Percentiles rank a stretch among this genome's conserved stretches.
These are phyloP conservation scores for Triplophysa bombifrons DNA, from an alignment of 2,797 vertebrate genomes.

Conservation along the genomic window DNA sequence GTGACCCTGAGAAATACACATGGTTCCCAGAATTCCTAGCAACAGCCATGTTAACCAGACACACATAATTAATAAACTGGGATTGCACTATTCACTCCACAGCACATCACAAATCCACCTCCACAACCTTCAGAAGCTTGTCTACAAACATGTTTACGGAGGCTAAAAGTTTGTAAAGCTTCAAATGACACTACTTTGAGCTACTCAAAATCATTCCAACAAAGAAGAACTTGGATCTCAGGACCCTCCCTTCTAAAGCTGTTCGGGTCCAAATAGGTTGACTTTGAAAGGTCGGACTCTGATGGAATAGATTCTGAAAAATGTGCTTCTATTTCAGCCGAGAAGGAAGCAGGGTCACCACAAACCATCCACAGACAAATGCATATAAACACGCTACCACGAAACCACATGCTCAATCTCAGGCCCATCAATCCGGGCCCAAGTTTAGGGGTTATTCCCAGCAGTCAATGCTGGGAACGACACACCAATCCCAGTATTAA, in stretches of 20 bases:
- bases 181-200: background rate
- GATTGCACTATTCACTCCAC: conserved; percentile 61
- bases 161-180: conserved; percentile 20
- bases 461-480: conserved; percentile 27
- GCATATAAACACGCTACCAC: conserved; percentile 46
- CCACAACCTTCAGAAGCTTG: conserved; percentile 22
- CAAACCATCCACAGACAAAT: conserved; percentile 48
- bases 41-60: conserved; percentile 47
- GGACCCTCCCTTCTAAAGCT: conserved; percentile 20
- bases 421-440: background rate
- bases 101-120: conserved; percentile 24
- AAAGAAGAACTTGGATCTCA: background rate
- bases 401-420: conserved; percentile 42
- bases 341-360: conserved; percentile 24
- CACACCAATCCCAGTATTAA: conserved; percentile 81
- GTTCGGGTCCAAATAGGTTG: conserved; percentile 18
- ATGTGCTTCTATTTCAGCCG: conserved; percentile 37
- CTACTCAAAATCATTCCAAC: conserved; percentile 37
- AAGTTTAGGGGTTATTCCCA: conserved; percentile 13
- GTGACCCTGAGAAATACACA: background rate
- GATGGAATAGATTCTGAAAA: conserved; percentile 43
- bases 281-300: background rate
- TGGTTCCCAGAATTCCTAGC: background rate
- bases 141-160: conserved; percentile 12
- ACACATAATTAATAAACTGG: conserved; percentile 76